Conservation (phyloP, 2,888 invertebrate genomes). For the Hirtodrosophila alboralis region DNA sequence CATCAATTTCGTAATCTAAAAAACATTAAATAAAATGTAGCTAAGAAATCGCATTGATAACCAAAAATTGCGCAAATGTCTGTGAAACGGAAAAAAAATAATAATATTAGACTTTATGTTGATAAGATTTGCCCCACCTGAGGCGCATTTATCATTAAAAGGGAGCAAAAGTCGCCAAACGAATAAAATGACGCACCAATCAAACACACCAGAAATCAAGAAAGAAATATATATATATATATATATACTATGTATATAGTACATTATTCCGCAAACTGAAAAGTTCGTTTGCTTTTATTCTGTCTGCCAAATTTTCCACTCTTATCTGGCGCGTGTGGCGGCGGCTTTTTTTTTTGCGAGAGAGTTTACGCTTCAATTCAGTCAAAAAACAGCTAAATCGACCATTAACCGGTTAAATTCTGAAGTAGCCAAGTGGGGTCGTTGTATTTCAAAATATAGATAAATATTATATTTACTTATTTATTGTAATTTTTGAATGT, state of each 20-base stretch:
- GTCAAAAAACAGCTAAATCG: constrained; percentile 70
- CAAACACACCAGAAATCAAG: constrained; percentile 1
- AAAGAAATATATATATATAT: no score
- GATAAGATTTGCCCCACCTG: constrained; percentile 50
- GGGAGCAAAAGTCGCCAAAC: constrained; percentile 36
- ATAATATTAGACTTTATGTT: neutral
- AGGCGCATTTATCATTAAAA: constrained; percentile 33
- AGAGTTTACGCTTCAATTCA: no score
- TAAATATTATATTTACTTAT: constrained; percentile 5
- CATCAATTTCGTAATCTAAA: constrained; percentile 59
- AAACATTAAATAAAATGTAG: constrained; percentile 7
- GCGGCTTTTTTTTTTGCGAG: constrained; percentile 11
- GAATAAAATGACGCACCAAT: constrained; percentile 40
- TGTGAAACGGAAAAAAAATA: constrained; percentile 22
- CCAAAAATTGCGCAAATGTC: constrained; percentile 29
- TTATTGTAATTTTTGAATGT: constrained; percentile 13
- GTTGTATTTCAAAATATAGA: constrained; percentile 32
- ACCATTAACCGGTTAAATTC: constrained; percentile 63
- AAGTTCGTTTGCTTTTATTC: constrained; percentile 14
- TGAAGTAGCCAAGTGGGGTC: constrained; percentile 20
- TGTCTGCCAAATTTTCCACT: constrained; percentile 58
- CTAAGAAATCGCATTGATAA: constrained; percentile 47
- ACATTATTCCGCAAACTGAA: neutral
- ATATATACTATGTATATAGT: no score
- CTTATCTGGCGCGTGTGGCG: constrained; percentile 59